Evolutionary conservation across 1,140 invertebrate species (phyloP).

Genomic region (Cyclina sinensis): DNA sequence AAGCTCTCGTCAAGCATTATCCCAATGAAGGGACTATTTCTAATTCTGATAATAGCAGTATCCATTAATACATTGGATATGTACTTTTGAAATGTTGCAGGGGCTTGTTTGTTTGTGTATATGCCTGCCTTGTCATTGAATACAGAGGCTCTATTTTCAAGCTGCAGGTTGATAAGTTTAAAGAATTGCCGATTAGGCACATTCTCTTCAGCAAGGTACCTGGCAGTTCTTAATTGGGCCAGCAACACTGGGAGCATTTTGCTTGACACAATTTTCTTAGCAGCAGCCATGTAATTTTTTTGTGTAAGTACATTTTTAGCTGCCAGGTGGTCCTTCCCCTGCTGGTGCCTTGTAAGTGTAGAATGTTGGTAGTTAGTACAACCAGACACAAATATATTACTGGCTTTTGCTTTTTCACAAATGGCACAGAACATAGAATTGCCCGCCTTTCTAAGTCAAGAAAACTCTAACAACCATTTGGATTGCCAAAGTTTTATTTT

Average conservation of each 20-base stretch:
- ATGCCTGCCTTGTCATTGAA: not conserved
- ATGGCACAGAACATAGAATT: not conserved
- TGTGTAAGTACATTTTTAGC: not conserved
- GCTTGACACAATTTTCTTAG: not conserved
- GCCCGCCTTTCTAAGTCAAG: too few species aligned
- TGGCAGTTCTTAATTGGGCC: slow-evolving; percentile 8
- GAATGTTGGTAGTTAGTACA: slow-evolving; percentile 1
- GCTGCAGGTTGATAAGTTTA: not conserved
- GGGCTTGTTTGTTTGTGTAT: slow-evolving; percentile 20
- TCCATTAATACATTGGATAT: slow-evolving; percentile 16
- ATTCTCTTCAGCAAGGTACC: slow-evolving; percentile 17
- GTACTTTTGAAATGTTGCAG: not conserved
- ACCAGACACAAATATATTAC: not conserved
- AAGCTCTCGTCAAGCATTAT: slow-evolving; percentile 39
- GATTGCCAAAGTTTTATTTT: too few species aligned
- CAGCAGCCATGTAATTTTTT: not conserved
- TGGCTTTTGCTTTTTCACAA: not conserved
- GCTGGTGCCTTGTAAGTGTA: not conserved
- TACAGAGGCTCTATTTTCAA: too few species aligned
- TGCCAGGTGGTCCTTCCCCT: not conserved
- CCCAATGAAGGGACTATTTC: slow-evolving; percentile 25
- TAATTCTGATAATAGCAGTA: not conserved
- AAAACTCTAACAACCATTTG: too few species aligned
- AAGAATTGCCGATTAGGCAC: slow-evolving; percentile 20
- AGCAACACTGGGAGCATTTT: not conserved